phyloP scores from a whole-genome alignment of 2,113 vertebrate genomes.

The Psilopsiagon aurifrons region DNA sequence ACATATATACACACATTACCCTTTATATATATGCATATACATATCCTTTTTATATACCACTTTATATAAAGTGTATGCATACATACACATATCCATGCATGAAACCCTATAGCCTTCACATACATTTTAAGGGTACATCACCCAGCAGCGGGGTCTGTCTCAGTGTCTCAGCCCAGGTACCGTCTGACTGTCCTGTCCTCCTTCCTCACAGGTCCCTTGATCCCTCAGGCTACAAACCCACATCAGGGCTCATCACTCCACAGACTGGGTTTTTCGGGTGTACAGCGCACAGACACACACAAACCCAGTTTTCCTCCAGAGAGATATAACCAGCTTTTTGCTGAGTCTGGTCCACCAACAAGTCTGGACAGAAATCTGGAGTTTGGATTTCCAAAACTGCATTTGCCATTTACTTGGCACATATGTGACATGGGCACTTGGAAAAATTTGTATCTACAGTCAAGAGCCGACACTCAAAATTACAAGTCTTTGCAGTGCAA shows the following conservation, averaged over 20 bases:
- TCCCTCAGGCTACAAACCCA: not conserved
- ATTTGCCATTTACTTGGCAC: not conserved
- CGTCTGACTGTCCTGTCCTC: not conserved
- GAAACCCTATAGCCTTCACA: not conserved
- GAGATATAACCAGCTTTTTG: not conserved
- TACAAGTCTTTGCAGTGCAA: not conserved
- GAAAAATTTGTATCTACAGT: not conserved
- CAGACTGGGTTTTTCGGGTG: fast-evolving
- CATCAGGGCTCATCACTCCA: fast-evolving
- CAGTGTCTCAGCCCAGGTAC: not conserved
- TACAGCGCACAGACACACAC: fast-evolving
- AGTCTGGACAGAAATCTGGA: fast-evolving
- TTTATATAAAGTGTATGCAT: fast-evolving
- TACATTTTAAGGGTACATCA: fast-evolving
- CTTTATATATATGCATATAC: not conserved
- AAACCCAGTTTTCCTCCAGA: not conserved
- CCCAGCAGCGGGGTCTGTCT: not conserved
- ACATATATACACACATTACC: fast-evolving
- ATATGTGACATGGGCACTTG: not conserved
- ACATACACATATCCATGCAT: fast-evolving
- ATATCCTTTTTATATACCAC: not conserved
- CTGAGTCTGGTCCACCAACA: not conserved
- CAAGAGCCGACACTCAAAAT: fast-evolving
- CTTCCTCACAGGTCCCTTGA: not conserved
- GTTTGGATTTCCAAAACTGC: not conserved